These are phyloP conservation scores for Mycteria americana DNA, from an alignment of 2,797 vertebrate species.

Conservation along the genomic window DNA sequence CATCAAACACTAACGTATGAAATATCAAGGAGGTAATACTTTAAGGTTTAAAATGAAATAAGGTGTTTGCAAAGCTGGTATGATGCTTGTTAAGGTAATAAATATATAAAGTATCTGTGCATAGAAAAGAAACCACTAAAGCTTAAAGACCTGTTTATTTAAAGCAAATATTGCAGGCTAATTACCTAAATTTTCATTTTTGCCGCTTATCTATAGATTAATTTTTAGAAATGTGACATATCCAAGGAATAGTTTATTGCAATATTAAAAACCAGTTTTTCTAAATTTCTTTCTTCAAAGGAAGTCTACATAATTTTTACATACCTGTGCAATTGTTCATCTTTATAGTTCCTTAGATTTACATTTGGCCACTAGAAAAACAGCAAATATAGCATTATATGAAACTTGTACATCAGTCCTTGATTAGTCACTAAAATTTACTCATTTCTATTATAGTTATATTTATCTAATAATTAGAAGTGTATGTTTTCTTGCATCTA, in stretches of 20 bases:
- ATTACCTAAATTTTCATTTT: neutral
- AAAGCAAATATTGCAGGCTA: neutral
- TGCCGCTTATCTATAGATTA: neutral
- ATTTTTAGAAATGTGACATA: neutral
- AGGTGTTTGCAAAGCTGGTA: neutral
- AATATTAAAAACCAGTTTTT: neutral
- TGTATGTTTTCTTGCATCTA: neutral
- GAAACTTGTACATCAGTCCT: neutral
- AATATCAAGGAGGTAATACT: neutral
- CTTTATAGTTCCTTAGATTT: constrained; percentile 96
- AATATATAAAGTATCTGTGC: neutral
- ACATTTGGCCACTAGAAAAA: constrained; percentile 93
- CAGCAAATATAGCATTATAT: constrained; percentile 49
- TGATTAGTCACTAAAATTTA: neutral
- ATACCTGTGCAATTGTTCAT: constrained; percentile 98
- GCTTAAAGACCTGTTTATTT: neutral
- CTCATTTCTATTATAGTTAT: neutral
- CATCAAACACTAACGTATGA: neutral
- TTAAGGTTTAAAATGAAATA: neutral
- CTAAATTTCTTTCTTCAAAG: neutral
- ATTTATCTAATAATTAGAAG: neutral
- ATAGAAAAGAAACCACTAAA: neutral
- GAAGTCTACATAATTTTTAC: constrained; percentile 23
- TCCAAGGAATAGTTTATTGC: neutral
- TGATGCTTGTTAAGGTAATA: neutral